Evolutionary conservation across 2,888 invertebrate species (phyloP).

Genomic region (Rutpela maculata): DNA sequence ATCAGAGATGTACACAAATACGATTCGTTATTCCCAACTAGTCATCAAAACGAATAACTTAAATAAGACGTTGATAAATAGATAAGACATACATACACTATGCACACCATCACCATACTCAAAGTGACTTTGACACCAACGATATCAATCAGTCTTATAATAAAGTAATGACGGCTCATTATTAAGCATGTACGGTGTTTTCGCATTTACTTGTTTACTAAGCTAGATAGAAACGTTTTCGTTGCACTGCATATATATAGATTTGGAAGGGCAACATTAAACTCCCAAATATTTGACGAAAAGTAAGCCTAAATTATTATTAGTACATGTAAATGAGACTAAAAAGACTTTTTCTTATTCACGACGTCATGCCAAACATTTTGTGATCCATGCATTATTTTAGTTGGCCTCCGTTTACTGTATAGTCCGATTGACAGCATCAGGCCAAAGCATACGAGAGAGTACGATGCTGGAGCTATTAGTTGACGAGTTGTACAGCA

Average conservation of each 20-base stretch:
- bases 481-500: no score
- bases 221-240: not conserved
- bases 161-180: not conserved
- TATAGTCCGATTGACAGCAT: no score
- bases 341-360: no score
- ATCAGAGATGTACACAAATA: slow-evolving; percentile 10
- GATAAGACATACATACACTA: slow-evolving; percentile 35
- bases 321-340: no score
- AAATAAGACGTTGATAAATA: slow-evolving; percentile 46
- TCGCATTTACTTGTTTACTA: slow-evolving; percentile 12
- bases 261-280: not conserved
- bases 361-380: no score
- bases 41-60: slow-evolving; percentile 47
- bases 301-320: no score
- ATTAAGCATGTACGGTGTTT: not conserved
- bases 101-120: not conserved
- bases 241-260: not conserved
- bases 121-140: slow-evolving; percentile 12
- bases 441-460: no score
- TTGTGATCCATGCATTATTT: no score
- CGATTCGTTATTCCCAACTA: slow-evolving; percentile 35
- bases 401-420: no score
- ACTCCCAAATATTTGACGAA: no score
- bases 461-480: no score
- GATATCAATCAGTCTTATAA: slow-evolving; percentile 14